Evolutionary conservation across 1,140 invertebrate species (phyloP), one percentile per base, ranked within the genome.

Genomic region (Steinernema feltiae): DNA sequence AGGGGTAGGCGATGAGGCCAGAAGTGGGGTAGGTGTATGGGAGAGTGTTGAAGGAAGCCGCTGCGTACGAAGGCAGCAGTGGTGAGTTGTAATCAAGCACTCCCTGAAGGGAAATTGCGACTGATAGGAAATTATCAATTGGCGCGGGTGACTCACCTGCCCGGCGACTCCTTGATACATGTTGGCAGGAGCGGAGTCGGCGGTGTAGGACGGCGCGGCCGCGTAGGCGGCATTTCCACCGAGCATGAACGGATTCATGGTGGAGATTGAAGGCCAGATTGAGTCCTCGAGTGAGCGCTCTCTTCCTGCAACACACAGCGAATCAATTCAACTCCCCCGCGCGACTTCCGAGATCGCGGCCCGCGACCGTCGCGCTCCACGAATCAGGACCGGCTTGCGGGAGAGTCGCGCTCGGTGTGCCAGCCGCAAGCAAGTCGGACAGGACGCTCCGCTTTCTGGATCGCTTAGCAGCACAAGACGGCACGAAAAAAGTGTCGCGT

Each of bases 201-300:
- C 53, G 12, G 24, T 21, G 53, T 63, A 63, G 53, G 53, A 17
- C 53, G 53, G 53, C 53, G 53, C 53, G 53, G 53, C 12, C 15
- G 53, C 53, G 53, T 63, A 63, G 24, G 53, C 2, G 3, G 53
- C 53, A 21, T 63, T 63, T 63, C 53, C 53, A 21, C 53, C 53
- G 53, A 63, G 12, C 53, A 63, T 63, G 53, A 63, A 63, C 53
- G 53, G 53, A 63, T 63, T 63, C 53, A 63, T 63, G 53, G 53
- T 21, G 7, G 35, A 41, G 35, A 7, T 7, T 7, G 35, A 18
- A 18, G 35, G 18, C 53, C 53, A 7, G 35, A 7, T 41, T 41
- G 7, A 41, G 18, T 7, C 35, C 7, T 41, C 18, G 53, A 63
- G 53, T 15, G 53, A 63, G 53, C 15, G 53, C 53, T 7, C 41